phyloP scores from a whole-genome alignment of 2,113 vertebrate genomes.

The Indri indri region DNA sequence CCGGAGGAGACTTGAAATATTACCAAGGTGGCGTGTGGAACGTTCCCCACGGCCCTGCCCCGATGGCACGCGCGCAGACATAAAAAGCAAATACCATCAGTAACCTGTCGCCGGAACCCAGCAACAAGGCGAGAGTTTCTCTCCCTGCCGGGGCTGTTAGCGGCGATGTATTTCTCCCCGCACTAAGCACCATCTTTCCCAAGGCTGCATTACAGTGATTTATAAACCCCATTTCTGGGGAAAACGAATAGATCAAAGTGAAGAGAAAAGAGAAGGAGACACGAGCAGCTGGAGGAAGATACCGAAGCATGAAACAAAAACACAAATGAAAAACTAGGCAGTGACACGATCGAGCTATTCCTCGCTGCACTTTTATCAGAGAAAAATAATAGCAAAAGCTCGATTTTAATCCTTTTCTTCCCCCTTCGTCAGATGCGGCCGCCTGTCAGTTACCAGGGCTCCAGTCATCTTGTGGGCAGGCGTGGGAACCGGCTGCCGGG shows the following conservation, averaged over 20 bases:
- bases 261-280: constrained; percentile 82
- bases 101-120: constrained; percentile 86
- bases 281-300: constrained; percentile 85
- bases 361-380: constrained; percentile 71
- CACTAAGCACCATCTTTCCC: constrained; percentile 89
- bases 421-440: not conserved
- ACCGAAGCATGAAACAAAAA: constrained; percentile 84
- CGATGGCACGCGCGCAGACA: constrained; percentile 82
- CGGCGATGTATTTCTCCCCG: constrained; percentile 86
- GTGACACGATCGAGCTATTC: constrained; percentile 77
- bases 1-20: constrained; percentile 85
- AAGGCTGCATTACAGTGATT: constrained; percentile 90
- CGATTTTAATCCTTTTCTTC: constrained; percentile 76
- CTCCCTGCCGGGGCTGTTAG: constrained; percentile 88
- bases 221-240: constrained; percentile 88
- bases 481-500: not conserved
- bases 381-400: constrained; percentile 80
- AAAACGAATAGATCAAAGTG: constrained; percentile 90
- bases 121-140: constrained; percentile 80
- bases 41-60: constrained; percentile 85
- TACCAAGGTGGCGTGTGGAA: constrained; percentile 72
- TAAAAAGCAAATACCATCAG: constrained; percentile 88
- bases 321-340: constrained; percentile 87
- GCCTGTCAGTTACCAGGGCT: not conserved
- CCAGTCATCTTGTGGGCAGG: not conserved